Conservation (phyloP, 2,888 invertebrate species). For the Microplitis manilae region DNA sequence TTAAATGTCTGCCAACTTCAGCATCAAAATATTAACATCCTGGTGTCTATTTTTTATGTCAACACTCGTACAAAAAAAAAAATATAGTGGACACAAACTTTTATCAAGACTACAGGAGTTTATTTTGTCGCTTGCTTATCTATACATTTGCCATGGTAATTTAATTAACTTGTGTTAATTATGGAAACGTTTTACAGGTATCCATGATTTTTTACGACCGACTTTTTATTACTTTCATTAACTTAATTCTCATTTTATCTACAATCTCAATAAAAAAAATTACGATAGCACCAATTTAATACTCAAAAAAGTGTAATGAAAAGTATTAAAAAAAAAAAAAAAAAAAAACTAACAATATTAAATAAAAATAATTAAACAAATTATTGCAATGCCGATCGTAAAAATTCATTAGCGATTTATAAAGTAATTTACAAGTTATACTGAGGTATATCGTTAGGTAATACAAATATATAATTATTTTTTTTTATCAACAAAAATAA, state of each 20-base stretch:
- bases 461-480: conserved; percentile 29
- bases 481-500: conserved; percentile 30
- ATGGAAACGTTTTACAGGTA: conserved; percentile 55
- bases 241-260: neutral
- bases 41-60: neutral
- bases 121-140: conserved; percentile 25
- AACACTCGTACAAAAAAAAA: neutral
- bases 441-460: conserved; percentile 69
- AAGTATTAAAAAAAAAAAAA: neutral
- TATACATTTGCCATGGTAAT: conserved; percentile 35
- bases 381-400: conserved; percentile 43
- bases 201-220: conserved; percentile 21
- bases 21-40: neutral
- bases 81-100: too few species aligned
- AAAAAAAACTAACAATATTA: conserved; percentile 18
- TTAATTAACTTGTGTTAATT: conserved; percentile 62
- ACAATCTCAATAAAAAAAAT: neutral
- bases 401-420: conserved; percentile 52
- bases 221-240: conserved; percentile 2
- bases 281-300: conserved; percentile 21
- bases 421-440: conserved; percentile 61
- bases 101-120: too few species aligned
- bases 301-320: conserved; percentile 4
- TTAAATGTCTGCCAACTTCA: too few species aligned
- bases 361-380: neutral